phyloP scores from a whole-genome alignment of 2,113 vertebrate species.

The Orientallactaga bullata region DNA sequence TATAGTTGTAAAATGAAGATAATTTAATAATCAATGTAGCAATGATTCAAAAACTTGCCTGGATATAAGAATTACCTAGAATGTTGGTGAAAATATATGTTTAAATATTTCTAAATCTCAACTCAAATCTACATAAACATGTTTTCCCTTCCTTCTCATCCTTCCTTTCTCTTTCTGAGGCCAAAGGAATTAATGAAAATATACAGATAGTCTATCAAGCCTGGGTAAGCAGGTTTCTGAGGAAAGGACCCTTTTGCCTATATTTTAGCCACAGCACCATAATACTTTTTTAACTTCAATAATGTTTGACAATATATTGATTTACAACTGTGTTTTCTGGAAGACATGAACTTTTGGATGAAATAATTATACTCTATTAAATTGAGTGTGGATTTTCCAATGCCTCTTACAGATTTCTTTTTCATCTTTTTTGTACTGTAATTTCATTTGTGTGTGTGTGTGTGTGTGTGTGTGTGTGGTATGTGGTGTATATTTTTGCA shows the following conservation, averaged over 20 bases:
- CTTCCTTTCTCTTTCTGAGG: neutral
- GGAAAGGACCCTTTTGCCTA: neutral
- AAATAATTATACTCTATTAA: neutral
- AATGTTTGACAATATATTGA: neutral
- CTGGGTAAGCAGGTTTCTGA: neutral
- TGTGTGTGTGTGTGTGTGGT: neutral
- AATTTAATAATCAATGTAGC: neutral
- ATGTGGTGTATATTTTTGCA: neutral
- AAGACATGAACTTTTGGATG: neutral
- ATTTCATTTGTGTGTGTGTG: neutral
- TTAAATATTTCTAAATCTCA: neutral
- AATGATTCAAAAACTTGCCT: neutral
- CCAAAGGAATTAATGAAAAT: conserved; percentile 17
- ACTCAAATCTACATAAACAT: neutral
- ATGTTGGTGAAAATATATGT: neutral
- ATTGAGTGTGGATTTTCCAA: neutral
- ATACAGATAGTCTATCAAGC: neutral
- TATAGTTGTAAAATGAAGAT: neutral
- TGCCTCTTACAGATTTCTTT: neutral
- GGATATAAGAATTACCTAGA: neutral
- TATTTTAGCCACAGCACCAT: neutral
- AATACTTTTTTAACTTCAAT: neutral
- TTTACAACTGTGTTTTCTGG: neutral
- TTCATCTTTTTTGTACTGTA: neutral
- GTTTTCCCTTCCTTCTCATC: no score